Evolutionary conservation across 35 echinoderm and acorn worm species (phyloP), one percentile per base, ranked within the genome.

Genomic region (Diadema setosum): DNA sequence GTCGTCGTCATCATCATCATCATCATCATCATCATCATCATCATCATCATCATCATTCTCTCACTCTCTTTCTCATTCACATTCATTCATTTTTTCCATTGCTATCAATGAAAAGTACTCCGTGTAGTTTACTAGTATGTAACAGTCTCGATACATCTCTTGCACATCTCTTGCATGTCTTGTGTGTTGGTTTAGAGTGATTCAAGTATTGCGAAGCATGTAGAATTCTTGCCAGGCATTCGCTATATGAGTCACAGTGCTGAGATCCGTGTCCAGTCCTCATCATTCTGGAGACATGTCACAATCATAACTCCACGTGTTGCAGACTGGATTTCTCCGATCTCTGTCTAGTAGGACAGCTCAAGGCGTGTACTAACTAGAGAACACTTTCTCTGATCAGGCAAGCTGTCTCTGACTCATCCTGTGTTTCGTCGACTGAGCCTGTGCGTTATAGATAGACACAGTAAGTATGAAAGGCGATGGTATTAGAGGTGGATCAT

Each of bases 331-430:
- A 9, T 33, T 26, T 34, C 63, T 34, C 5, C 63, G 29, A 30
- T 2, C 5, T 25, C 29, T 65, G 27, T 29, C 26, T 67, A 7
- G 27, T 55, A 21, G 1, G 57, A 24, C n/a, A 24, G 30, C 30
- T 60, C 57, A 60, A 27, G n/a, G 2, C 57, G 1, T 18, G 30
- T 27, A 0, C 1, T 67, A 27, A 44, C 40, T 44, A 78, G 35
- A 78, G 73, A 2, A 78, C 73, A 20, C 73, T 78, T 44, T 78
- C 73, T 5, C 73, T 34, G 73, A 78, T 78, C 7, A 78, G 73
- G 73, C 73, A 78, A 44, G 73, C 73, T 78, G 73, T 78, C 40
- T 78, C 73, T 2, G 73, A 78, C 36, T 78, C 73, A 23, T 78
- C 73, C 21, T 78, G 73, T 20, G 39, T 26, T 12, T 67, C 73